These are phyloP conservation scores for Formica selysi DNA, from an alignment of 1,140 invertebrate genomes.

Conservation along the genomic window DNA sequence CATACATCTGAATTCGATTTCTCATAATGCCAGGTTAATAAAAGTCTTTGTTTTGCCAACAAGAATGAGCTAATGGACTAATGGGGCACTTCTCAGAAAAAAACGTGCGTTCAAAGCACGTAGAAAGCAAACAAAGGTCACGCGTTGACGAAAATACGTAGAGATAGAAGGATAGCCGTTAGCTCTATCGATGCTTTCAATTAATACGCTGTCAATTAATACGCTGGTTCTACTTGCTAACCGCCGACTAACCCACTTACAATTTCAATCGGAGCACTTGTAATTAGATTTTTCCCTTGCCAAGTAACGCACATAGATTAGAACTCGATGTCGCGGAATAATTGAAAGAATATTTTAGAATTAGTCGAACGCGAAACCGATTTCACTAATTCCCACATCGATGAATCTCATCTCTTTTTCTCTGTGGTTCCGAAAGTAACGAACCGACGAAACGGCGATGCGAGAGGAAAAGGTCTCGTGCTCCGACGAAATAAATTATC, in stretches of 20 bases:
- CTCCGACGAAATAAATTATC: constrained; percentile 46
- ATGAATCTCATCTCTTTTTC: not conserved
- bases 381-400: constrained; percentile 29
- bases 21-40: no score
- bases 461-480: constrained; percentile 45
- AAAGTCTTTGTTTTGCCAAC: not conserved
- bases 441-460: constrained; percentile 39
- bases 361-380: constrained; percentile 64
- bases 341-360: constrained; percentile 62
- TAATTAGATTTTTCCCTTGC: constrained; percentile 33
- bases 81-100: not conserved
- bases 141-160: constrained; percentile 44
- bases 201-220: constrained; percentile 68
- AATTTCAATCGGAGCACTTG: constrained; percentile 57
- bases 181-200: constrained; percentile 63
- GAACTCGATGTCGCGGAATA: not conserved
- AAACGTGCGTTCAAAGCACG: not conserved
- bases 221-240: constrained; percentile 54
- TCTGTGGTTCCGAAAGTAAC: constrained; percentile 42
- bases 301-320: not conserved
- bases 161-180: constrained; percentile 57
- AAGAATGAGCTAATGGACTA: not conserved
- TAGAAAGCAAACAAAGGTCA: constrained; percentile 31
- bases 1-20: no score
- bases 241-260: constrained; percentile 53